Base-by-base conservation (phyloP, 2,888 invertebrate genomes). In the Colletes collaris region DNA sequence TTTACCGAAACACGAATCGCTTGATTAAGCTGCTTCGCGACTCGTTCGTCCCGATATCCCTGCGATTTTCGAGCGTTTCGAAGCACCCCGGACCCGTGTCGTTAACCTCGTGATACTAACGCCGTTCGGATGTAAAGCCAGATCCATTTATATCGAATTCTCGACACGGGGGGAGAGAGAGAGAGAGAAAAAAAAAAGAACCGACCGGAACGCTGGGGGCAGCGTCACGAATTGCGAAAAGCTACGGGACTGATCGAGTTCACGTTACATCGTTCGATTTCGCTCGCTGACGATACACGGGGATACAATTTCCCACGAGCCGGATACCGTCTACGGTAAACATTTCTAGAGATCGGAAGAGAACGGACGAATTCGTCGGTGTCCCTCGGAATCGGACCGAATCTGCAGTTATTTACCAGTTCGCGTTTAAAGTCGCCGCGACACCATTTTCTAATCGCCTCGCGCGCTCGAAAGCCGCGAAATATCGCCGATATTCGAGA, bases 11-110 rank as follows among this genome's bases (percentile, higher is more conserved):
- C 74, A 75, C 75, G 65, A 65, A 64, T 56, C 74, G 77, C 73
- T 84, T 85, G 84, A 85, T 84, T 85, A 82, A 85, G 82, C 75
- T 72, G 27, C 74, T 65, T 70, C 66, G 67, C 78, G 78, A 64
- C 60, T 64, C 65, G 71, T 27, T 70, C 72, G 62, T 75, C 27
- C 27, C 74, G 70, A 81, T 69, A 65, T 52, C 56, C 19, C 70
- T 40, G 35, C 59, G 82, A 82, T 76, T 82, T 82, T 70, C 70
- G 65, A 69, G 68, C 53, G 56, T 11, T 56, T 46, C 59, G 62
- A 44, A 64, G 50, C 40, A 11, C 35, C 49, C 19, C 40, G 56
- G 46, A 8, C 52, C 55, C 16, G 55, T 66, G 46, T 46, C 37
- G 53, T 52, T 40, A 58, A 60, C 52, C 59, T 46, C 49, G 63